Percentiles rank a stretch among this genome's conserved stretches.
Conservation (phyloP, 2,888 invertebrate species). For the Pogonocherus hispidulus region DNA sequence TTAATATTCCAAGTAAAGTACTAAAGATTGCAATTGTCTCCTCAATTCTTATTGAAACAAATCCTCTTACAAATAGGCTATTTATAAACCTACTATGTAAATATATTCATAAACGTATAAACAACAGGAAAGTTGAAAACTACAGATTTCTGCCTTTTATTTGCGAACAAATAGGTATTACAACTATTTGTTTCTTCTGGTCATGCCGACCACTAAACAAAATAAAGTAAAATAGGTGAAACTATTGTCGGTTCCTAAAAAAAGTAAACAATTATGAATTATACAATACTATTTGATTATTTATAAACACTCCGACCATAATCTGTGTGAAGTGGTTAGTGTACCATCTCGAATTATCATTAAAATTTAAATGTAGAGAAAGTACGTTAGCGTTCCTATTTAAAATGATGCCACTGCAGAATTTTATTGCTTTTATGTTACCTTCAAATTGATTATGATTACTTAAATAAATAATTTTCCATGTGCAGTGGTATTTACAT, state of each 20-base stretch:
- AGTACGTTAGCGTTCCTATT: neutral
- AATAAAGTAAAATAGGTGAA: neutral
- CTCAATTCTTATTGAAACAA: too few relatives aligned
- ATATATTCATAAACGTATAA: too few relatives aligned
- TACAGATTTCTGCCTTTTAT: too few relatives aligned
- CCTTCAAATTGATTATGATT: neutral
- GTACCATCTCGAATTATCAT: neutral
- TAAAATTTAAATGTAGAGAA: constrained; percentile 2
- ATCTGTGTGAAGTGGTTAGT: neutral
- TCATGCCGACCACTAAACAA: too few relatives aligned
- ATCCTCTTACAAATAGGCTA: too few relatives aligned
- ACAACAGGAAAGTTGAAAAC: too few relatives aligned
- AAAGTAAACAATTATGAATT: neutral
- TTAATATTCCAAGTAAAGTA: too few relatives aligned
- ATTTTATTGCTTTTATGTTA: neutral
- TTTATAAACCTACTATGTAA: too few relatives aligned
- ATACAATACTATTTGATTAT: neutral
- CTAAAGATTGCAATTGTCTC: too few relatives aligned
- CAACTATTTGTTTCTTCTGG: too few relatives aligned
- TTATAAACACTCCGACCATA: neutral
- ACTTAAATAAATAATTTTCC: neutral
- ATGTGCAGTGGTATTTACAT: neutral
- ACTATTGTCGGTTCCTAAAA: neutral
- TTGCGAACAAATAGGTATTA: too few relatives aligned
- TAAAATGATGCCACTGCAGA: neutral